phyloP scores from a whole-genome alignment of 2,888 invertebrate genomes.

The Hedya salicella region DNA sequence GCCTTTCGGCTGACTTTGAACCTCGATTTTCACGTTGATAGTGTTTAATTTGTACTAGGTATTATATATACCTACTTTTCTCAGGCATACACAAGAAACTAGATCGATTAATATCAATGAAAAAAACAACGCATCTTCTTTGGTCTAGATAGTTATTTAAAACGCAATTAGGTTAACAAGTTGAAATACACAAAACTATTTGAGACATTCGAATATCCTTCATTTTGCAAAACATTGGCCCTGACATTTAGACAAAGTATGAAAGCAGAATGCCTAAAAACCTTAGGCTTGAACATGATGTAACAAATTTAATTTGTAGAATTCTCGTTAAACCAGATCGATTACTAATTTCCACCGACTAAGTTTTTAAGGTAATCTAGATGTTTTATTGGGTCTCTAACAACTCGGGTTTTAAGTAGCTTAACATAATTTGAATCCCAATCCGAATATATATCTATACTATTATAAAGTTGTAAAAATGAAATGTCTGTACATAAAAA shows the following conservation, averaged over 20 bases:
- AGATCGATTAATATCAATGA: too few species aligned
- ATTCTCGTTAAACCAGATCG: conserved; percentile 38
- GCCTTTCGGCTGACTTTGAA: too few species aligned
- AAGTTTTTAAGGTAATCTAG: conserved; percentile 22
- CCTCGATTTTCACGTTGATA: too few species aligned
- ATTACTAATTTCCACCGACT: conserved; percentile 32
- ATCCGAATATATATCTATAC: too few species aligned
- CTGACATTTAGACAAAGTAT: conserved; percentile 55
- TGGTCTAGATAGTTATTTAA: conserved; percentile 11
- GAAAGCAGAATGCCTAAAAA: conserved; percentile 44
- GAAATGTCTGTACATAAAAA: too few species aligned
- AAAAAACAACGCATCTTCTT: background rate
- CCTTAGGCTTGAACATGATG: conserved; percentile 40
- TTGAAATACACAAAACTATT: conserved; percentile 32
- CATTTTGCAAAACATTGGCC: conserved; percentile 53
- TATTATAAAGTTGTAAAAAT: too few species aligned
- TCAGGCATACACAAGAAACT: too few species aligned
- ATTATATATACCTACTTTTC: too few species aligned
- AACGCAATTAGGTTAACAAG: conserved; percentile 26
- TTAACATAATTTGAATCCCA: conserved; percentile 8
- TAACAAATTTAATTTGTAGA: conserved; percentile 43
- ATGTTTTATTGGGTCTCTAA: conserved; percentile 8
- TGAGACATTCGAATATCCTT: conserved; percentile 49
- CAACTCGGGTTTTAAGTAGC: conserved; percentile 13
- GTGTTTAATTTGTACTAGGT: too few species aligned